phyloP scores from a whole-genome alignment of 2,888 invertebrate species.

The Euplagia quadripunctaria region DNA sequence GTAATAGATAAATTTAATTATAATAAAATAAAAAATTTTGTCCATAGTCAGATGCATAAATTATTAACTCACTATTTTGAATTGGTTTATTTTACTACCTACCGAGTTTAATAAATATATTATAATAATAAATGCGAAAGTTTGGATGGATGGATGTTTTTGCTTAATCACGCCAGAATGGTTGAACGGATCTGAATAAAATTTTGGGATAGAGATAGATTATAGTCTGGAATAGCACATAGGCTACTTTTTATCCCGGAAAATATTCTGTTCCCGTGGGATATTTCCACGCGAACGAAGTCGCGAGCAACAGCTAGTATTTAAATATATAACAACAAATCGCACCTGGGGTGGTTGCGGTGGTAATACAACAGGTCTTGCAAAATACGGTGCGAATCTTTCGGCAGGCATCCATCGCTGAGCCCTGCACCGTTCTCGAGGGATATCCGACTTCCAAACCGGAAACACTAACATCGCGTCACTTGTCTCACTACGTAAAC shows the following conservation, averaged over 20 bases:
- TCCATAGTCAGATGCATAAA: background rate
- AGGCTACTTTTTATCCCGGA: no score
- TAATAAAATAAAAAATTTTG: background rate
- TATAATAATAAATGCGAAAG: no score
- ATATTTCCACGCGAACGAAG: no score
- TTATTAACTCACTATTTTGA: background rate
- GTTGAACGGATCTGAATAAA: no score
- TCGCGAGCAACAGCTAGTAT: no score
- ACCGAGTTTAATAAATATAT: no score
- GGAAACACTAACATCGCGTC: conserved; percentile 82
- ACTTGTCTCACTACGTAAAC: conserved; percentile 52
- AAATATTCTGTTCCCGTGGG: no score
- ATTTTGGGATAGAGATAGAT: no score
- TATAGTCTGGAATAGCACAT: no score
- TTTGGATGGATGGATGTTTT: no score
- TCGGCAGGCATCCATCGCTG: conserved; percentile 81
- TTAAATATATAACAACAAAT: background rate
- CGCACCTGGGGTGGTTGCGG: conserved; percentile 79
- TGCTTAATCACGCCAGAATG: no score
- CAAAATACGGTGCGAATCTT: conserved; percentile 80
- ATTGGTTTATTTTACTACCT: no score
- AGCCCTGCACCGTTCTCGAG: conserved; percentile 73
- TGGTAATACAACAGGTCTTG: conserved; percentile 68
- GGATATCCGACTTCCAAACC: conserved; percentile 76
- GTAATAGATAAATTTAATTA: conserved; percentile 45